A percentile compares a stretch with the other conserved stretches of the same genome.
These are phyloP conservation scores for Mythimna lalbum DNA, from an alignment of 2,888 invertebrate species.

Conservation along the genomic window DNA sequence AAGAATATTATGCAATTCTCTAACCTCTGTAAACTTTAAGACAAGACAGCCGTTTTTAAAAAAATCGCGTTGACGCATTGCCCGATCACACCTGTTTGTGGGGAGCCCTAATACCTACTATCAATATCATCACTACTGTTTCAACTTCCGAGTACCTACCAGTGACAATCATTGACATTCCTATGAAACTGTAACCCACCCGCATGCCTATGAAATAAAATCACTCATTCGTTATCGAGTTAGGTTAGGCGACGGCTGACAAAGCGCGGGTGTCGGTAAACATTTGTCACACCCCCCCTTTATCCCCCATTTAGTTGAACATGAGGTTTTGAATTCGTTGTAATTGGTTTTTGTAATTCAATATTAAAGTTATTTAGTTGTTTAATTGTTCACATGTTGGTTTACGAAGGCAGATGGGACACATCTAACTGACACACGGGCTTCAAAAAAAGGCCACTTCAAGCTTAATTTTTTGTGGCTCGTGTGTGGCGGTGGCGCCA, in stretches of 20 bases:
- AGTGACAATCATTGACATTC: neutral
- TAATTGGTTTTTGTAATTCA: slow-evolving; percentile 1
- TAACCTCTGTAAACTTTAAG: no score
- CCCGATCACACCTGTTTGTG: no score
- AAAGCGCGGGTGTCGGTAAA: slow-evolving; percentile 74
- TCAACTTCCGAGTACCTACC: neutral
- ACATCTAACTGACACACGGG: no score
- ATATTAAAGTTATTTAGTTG: no score
- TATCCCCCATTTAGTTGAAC: neutral
- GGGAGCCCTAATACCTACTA: neutral
- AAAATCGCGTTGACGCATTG: no score
- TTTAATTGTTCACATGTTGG: no score
- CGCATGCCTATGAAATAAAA: slow-evolving; percentile 37
- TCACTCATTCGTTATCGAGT: slow-evolving; percentile 60
- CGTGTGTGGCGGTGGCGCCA: no score
- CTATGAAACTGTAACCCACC: neutral
- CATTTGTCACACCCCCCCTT: slow-evolving; percentile 58
- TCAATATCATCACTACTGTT: neutral
- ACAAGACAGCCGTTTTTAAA: no score
- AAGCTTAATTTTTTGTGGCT: no score
- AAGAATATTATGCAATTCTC: no score
- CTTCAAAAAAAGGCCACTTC: no score
- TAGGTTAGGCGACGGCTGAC: slow-evolving; percentile 74
- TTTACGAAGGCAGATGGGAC: no score
- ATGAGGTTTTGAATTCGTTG: neutral